Percentiles rank a stretch among this genome's conserved stretches.
phyloP scores from a whole-genome alignment of 2,113 vertebrate genomes.

The Tetrax tetrax region DNA sequence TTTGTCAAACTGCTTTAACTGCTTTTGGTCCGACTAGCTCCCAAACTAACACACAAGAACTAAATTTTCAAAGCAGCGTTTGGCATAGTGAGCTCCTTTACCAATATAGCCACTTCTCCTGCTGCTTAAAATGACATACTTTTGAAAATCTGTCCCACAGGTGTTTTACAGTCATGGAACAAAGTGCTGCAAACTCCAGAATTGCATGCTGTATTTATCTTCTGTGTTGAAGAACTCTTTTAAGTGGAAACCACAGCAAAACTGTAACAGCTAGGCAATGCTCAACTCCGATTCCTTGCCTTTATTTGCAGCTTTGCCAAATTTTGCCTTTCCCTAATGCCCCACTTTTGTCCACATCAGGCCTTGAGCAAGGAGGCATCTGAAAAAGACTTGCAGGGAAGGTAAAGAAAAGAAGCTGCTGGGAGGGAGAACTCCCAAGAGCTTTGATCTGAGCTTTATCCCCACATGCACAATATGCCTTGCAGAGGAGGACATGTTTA shows the following conservation, averaged over 20 bases:
- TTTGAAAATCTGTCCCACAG: not conserved
- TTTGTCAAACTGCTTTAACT: not conserved
- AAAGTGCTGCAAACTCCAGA: not conserved
- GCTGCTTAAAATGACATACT: not conserved
- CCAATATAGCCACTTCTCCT: not conserved
- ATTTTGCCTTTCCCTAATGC: not conserved
- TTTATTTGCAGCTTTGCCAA: not conserved
- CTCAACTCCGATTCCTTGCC: not conserved
- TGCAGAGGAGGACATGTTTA: slow-evolving; percentile 44
- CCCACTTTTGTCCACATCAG: not conserved
- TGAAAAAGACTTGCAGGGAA: slow-evolving; percentile 7
- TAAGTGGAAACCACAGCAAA: not conserved
- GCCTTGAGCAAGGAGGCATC: not conserved
- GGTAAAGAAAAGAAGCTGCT: not conserved
- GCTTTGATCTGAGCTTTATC: slow-evolving; percentile 60
- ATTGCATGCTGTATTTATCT: not conserved
- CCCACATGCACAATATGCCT: not conserved
- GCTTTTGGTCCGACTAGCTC: not conserved
- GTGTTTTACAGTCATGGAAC: not conserved
- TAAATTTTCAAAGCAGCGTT: not conserved
- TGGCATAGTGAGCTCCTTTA: not conserved
- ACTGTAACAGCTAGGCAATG: not conserved
- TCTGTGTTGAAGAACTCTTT: not conserved
- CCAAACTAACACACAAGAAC: not conserved
- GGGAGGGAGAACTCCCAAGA: slow-evolving; percentile 2